Percentiles rank a stretch among this genome's conserved stretches.
Conservation (phyloP, 2,888 invertebrate species). For the Uloborus plumipes region DNA sequence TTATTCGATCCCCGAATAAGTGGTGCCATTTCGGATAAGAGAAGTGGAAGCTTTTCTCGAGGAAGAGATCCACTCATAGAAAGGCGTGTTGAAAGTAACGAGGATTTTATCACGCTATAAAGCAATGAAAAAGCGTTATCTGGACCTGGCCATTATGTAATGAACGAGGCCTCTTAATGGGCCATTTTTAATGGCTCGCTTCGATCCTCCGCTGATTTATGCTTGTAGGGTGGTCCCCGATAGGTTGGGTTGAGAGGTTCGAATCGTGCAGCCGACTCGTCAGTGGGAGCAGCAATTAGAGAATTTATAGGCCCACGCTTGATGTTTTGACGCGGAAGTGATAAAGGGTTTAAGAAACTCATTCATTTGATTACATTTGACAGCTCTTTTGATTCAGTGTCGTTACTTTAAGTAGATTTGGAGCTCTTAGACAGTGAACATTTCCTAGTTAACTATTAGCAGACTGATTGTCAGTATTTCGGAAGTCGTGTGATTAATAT, state of each 20-base stretch:
- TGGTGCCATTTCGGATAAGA: conserved; percentile 40
- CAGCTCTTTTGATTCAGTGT: no score
- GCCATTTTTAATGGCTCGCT: conserved; percentile 43
- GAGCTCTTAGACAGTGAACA: no score
- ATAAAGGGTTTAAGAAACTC: no score
- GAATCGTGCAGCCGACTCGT: conserved; percentile 26
- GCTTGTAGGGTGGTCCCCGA: conserved; percentile 35
- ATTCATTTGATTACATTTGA: no score
- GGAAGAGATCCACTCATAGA: conserved; percentile 18
- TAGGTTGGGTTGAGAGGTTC: conserved; percentile 32
- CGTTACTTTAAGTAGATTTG: no score
- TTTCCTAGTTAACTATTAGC: no score
- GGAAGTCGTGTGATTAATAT: no score
- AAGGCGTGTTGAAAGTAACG: conserved; percentile 61
- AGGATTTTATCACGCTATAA: conserved; percentile 60
- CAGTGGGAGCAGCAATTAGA: not conserved
- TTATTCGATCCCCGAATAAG: no score
- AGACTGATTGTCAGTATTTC: no score
- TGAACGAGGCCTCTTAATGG: conserved; percentile 53
- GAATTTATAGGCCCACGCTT: conserved; percentile 9
- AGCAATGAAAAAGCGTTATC: conserved; percentile 48
- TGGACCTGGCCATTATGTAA: conserved; percentile 54
- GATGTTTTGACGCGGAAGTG: not conserved
- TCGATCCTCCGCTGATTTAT: conserved; percentile 55
- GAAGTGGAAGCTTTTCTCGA: not conserved